Evolutionary conservation across 2,888 invertebrate genomes (phyloP).

Genomic region (Mystacides longicornis): DNA sequence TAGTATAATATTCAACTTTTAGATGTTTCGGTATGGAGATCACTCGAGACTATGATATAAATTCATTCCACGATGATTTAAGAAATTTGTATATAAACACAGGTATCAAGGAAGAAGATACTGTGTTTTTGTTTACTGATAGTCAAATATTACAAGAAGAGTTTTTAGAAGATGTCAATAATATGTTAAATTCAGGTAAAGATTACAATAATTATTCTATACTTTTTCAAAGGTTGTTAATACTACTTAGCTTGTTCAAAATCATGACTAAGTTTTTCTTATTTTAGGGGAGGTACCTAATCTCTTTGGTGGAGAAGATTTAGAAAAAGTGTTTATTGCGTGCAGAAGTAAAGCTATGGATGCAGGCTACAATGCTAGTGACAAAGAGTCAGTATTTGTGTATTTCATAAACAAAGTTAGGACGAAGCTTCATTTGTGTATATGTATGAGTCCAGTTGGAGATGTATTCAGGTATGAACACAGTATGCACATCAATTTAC

Average conservation of each 20-base stretch:
- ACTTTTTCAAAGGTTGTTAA: neutral
- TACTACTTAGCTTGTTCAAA: neutral
- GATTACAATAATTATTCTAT: neutral
- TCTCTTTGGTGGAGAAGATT: slow-evolving; percentile 80
- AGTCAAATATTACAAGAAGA: slow-evolving; percentile 86
- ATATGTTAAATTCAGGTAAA: slow-evolving; percentile 78
- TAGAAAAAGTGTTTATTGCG: slow-evolving; percentile 73
- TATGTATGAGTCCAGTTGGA: slow-evolving; percentile 88
- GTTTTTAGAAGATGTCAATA: slow-evolving; percentile 87
- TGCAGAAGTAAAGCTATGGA: slow-evolving; percentile 66
- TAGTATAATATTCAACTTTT: slow-evolving; percentile 17
- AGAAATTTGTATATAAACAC: slow-evolving; percentile 72
- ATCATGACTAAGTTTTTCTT: neutral
- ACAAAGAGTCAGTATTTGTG: slow-evolving; percentile 75
- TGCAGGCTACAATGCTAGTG: slow-evolving; percentile 55
- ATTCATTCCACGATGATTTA: slow-evolving; percentile 79
- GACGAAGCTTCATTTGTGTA: slow-evolving; percentile 74
- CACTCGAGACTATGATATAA: slow-evolving; percentile 74
- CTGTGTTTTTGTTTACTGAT: slow-evolving; percentile 82
- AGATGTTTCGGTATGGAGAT: slow-evolving; percentile 85
- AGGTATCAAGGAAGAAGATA: slow-evolving; percentile 64
- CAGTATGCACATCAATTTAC: no score
- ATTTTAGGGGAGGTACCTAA: slow-evolving; percentile 77
- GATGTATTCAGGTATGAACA: slow-evolving; percentile 79
- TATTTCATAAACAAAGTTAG: slow-evolving; percentile 80